Percentiles rank a stretch among this genome's conserved stretches.
phyloP scores from a whole-genome alignment of 1,140 invertebrate species.

The Musca vetustissima region DNA sequence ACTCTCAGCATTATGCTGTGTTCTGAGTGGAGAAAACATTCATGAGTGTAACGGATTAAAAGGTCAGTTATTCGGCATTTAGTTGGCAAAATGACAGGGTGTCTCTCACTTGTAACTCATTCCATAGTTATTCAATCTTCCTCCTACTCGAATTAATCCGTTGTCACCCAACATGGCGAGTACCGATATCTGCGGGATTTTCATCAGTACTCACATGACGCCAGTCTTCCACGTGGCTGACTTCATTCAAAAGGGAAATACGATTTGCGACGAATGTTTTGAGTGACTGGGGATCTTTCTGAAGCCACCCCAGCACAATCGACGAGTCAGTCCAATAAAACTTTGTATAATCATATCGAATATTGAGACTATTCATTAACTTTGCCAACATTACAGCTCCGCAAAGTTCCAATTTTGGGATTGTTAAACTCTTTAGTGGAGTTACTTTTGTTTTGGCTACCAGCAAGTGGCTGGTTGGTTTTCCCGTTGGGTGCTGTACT shows the following conservation, averaged over 20 bases:
- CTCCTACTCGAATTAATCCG: neutral
- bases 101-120: neutral
- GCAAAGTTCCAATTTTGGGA: neutral
- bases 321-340: conserved; percentile 31
- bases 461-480: neutral
- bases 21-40: neutral
- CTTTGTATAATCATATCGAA: neutral
- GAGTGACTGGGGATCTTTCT: conserved; percentile 34
- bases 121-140: conserved; percentile 3
- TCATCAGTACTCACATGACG: conserved; percentile 17
- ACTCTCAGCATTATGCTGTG: conserved; percentile 3
- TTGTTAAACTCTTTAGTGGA: neutral
- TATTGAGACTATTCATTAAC: neutral
- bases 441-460: neutral
- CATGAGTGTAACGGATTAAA: conserved; percentile 1
- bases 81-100: conserved; percentile 5
- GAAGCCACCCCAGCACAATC: conserved; percentile 42
- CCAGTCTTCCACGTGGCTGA: neutral
- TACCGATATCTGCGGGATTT: conserved; percentile 36
- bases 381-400: neutral
- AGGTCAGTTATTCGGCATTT: neutral
- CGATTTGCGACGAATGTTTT: conserved; percentile 37
- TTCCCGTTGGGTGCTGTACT: neutral
- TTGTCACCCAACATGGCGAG: neutral
- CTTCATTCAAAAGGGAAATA: neutral